These are phyloP conservation scores for Psophia crepitans DNA, from an alignment of 2,113 vertebrate genomes.

Conservation along the genomic window DNA sequence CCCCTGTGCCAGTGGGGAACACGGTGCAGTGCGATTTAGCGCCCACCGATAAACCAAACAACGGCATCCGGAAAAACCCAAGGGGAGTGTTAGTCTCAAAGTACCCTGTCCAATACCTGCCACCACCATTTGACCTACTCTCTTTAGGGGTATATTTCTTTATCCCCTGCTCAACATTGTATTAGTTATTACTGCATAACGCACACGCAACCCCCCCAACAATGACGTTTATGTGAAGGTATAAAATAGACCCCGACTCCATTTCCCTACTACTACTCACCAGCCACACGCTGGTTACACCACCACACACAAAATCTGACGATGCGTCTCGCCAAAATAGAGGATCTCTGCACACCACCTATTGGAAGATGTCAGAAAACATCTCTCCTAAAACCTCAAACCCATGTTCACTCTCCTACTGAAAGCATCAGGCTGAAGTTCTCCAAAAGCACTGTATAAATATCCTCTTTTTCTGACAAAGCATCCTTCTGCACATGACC, in stretches of 20 bases:
- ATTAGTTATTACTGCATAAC: not conserved
- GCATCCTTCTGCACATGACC: not conserved
- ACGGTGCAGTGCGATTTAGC: not conserved
- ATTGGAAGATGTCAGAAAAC: not conserved
- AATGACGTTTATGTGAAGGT: not conserved
- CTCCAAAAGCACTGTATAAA: not conserved
- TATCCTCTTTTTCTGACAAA: not conserved
- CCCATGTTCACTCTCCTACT: not conserved
- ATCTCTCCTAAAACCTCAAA: not conserved
- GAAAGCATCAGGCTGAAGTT: not conserved
- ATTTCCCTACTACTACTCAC: fast-evolving
- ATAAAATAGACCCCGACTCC: not conserved
- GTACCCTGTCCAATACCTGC: not conserved
- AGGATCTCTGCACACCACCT: not conserved
- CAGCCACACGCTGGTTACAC: not conserved
- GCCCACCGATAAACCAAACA: not conserved
- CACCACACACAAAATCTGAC: fast-evolving
- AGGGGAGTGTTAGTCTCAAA: fast-evolving
- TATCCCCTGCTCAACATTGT: not conserved
- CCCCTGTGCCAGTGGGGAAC: not conserved
- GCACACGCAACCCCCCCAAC: not conserved
- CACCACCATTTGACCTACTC: not conserved
- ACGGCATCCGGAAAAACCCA: not conserved
- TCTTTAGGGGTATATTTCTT: not conserved
- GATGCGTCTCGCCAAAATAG: not conserved